phyloP scores from a whole-genome alignment of 2,888 invertebrate genomes.

The Dolichopus griseipennis region DNA sequence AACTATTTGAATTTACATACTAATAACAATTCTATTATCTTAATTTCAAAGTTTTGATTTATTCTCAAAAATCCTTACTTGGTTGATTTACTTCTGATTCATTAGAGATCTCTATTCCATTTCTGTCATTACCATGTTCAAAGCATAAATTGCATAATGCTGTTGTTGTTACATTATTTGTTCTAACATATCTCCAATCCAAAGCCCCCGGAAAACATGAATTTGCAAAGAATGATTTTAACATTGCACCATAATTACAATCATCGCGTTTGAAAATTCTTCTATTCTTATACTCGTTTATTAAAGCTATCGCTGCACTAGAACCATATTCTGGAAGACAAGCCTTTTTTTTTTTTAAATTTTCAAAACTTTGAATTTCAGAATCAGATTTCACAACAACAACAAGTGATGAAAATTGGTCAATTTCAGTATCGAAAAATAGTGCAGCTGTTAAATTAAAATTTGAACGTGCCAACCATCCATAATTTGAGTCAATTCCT shows the following conservation, averaged over 20 bases:
- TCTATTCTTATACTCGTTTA: constrained; percentile 47
- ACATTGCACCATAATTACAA: constrained; percentile 51
- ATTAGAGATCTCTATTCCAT: not conserved
- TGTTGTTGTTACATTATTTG: constrained; percentile 23
- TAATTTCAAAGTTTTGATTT: too few species aligned
- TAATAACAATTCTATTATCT: too few species aligned
- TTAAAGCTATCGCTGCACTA: constrained; percentile 55
- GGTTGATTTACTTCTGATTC: not conserved
- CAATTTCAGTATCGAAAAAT: constrained; percentile 49
- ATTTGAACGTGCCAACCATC: constrained; percentile 49
- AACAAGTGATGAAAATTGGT: constrained; percentile 46
- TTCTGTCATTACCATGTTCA: not conserved
- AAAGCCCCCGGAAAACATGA: constrained; percentile 56
- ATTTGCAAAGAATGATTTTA: constrained; percentile 49
- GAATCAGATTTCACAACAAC: constrained; percentile 47
- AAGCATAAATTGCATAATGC: constrained; percentile 35
- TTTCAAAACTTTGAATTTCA: constrained; percentile 46
- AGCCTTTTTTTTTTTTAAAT: constrained; percentile 49
- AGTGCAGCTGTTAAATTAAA: constrained; percentile 50
- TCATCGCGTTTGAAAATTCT: constrained; percentile 42
- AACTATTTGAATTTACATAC: too few species aligned
- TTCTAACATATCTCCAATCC: constrained; percentile 44
- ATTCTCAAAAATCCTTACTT: not conserved
- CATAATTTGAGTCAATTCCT: constrained; percentile 54
- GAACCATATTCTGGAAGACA: constrained; percentile 62